A percentile compares a stretch with the other conserved stretches of the same genome.
Evolutionary conservation across 1,140 invertebrate genomes (phyloP).

Genomic region (Nasonia vitripennis): DNA sequence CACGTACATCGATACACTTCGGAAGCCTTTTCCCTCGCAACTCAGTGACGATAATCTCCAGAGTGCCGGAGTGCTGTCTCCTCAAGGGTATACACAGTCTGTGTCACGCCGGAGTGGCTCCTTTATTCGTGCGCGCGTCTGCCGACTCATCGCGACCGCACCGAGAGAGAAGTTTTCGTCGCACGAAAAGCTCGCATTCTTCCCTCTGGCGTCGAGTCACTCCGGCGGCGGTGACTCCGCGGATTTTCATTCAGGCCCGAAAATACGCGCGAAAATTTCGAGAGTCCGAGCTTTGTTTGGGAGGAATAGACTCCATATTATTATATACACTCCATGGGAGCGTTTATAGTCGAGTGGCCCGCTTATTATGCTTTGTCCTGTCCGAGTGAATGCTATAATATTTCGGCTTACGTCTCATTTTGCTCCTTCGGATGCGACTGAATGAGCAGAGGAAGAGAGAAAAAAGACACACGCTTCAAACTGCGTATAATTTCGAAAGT

Average conservation of each 20-base stretch:
- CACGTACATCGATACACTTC: not conserved
- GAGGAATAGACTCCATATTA: not conserved
- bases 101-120: not conserved
- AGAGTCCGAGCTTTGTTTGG: not conserved
- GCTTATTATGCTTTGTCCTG: not conserved
- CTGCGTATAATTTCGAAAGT: not conserved
- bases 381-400: too few species aligned
- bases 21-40: not conserved
- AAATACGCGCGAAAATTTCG: not conserved
- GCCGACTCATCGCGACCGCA: conserved; percentile 42
- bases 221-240: not conserved
- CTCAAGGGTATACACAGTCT: not conserved
- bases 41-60: conserved; percentile 4
- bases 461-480: not conserved
- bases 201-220: not conserved
- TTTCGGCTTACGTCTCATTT: not conserved
- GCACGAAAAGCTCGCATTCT: not conserved
- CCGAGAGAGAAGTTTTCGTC: conserved; percentile 27
- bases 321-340: not conserved
- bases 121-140: not conserved
- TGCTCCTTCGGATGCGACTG: not conserved
- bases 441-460: not conserved
- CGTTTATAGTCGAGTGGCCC: conserved; percentile 17
- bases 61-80: too few species aligned
- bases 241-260: not conserved